A percentile compares a stretch with the other conserved stretches of the same genome.
phyloP scores from a whole-genome alignment of 2,113 vertebrate species.

The Ammodytes dubius region DNA sequence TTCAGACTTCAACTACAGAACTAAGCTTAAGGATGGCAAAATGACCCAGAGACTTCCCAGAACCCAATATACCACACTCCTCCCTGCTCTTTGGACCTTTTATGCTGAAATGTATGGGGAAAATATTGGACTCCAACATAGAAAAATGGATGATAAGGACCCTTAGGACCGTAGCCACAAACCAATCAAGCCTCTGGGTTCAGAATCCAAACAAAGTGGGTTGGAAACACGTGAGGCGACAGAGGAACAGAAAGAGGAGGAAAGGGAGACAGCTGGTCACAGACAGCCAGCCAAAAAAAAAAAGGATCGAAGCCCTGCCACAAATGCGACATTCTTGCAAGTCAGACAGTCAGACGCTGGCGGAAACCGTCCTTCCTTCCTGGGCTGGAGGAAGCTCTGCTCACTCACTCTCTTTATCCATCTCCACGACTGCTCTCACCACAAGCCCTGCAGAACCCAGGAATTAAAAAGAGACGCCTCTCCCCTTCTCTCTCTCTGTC shows the following conservation, averaged over 20 bases:
- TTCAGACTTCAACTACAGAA: neutral
- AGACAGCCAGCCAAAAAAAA: slow-evolving; percentile 81
- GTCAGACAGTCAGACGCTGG: slow-evolving; percentile 79
- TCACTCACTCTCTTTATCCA: slow-evolving; percentile 58
- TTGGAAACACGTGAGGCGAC: slow-evolving; percentile 70
- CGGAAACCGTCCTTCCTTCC: slow-evolving; percentile 80
- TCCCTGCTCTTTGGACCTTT: slow-evolving; percentile 38
- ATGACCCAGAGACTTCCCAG: slow-evolving; percentile 36
- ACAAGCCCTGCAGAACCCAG: slow-evolving; percentile 72
- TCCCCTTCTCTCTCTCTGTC: slow-evolving; percentile 28
- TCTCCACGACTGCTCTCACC: slow-evolving; percentile 63
- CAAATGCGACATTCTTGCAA: slow-evolving; percentile 81
- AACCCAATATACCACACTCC: slow-evolving; percentile 24
- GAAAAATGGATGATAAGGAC: slow-evolving; percentile 41
- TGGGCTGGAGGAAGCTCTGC: slow-evolving; percentile 75
- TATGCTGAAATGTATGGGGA: slow-evolving; percentile 43
- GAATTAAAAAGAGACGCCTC: slow-evolving; percentile 67
- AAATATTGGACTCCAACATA: slow-evolving; percentile 44
- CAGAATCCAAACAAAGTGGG: slow-evolving; percentile 83
- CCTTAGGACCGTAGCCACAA: slow-evolving; percentile 46
- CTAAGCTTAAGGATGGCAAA: slow-evolving; percentile 2
- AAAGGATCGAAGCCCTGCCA: slow-evolving; percentile 71
- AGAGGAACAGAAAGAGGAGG: slow-evolving; percentile 65
- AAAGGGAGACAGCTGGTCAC: slow-evolving; percentile 81
- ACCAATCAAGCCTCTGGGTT: slow-evolving; percentile 66